Percentiles rank a stretch among this genome's conserved stretches.
Evolutionary conservation across 2,888 invertebrate genomes (phyloP).

Genomic region (Metacarcinus magister): DNA sequence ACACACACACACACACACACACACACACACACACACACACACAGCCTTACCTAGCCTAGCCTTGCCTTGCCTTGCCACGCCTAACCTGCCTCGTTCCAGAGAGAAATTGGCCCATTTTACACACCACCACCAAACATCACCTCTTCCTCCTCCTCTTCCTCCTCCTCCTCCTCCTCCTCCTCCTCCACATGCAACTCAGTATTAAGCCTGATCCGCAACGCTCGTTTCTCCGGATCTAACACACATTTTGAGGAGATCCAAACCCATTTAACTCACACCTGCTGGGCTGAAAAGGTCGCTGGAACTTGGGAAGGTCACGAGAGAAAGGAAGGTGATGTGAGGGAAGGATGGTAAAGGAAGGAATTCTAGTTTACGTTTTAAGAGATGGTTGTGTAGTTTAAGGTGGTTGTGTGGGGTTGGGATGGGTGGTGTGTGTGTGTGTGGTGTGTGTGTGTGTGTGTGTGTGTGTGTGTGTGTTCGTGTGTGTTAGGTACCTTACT

Average conservation of each 20-base stretch:
- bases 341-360: conserved; percentile 10
- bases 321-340: background rate
- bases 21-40: conserved; percentile 55
- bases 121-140: background rate
- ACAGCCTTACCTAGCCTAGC: background rate
- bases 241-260: conserved; percentile 40
- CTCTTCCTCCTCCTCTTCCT: background rate
- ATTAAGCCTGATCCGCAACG: background rate
- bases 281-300: background rate
- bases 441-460: too few relatives aligned
- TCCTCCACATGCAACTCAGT: conserved; percentile 5
- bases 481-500: background rate
- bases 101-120: conserved; percentile 42
- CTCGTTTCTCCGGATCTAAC: conserved; percentile 3
- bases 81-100: conserved; percentile 6
- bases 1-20: conserved; percentile 54
- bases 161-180: background rate
- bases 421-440: too few relatives aligned
- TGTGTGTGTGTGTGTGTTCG: too few relatives aligned
- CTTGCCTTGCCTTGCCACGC: background rate
- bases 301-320: background rate
- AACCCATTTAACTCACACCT: conserved; percentile 9
- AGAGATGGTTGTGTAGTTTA: too few relatives aligned
- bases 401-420: too few relatives aligned
- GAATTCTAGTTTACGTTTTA: too few relatives aligned